These are phyloP conservation scores for Tupaia chinensis DNA, from an alignment of 2,113 vertebrate species.

Conservation along the genomic window DNA sequence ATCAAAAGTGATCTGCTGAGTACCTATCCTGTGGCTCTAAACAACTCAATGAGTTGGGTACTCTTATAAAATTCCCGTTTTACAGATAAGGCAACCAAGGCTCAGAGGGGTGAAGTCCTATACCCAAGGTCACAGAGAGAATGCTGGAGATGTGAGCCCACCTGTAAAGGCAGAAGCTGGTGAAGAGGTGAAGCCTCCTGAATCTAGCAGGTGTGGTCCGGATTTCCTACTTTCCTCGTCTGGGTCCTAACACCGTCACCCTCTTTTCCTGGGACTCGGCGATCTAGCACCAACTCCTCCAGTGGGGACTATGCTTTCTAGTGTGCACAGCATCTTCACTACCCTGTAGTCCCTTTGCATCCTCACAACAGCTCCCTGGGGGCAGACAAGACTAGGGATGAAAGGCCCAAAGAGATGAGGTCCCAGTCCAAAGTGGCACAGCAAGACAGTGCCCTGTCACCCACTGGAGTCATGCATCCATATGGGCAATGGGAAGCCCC, in stretches of 20 bases:
- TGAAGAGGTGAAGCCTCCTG: not conserved
- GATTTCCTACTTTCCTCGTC: not conserved
- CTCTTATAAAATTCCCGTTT: constrained; percentile 13
- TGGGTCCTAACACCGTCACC: not conserved
- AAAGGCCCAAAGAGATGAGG: constrained; percentile 20
- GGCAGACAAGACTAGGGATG: not conserved
- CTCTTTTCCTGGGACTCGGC: not conserved
- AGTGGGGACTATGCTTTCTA: not conserved
- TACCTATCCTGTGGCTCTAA: not conserved
- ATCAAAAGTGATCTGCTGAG: not conserved
- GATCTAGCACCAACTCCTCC: not conserved
- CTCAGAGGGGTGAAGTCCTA: not conserved
- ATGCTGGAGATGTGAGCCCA: not conserved
- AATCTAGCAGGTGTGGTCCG: not conserved
- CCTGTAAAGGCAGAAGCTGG: too few species aligned
- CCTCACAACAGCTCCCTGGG: not conserved
- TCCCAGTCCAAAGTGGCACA: not conserved
- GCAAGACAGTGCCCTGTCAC: not conserved
- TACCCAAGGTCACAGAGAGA: not conserved
- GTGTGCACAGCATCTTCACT: not conserved
- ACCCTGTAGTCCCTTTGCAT: not conserved
- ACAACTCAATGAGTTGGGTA: not conserved
- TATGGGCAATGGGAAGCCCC: not conserved
- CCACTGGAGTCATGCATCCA: not conserved
- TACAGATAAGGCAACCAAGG: not conserved